These are phyloP conservation scores for Pachyramphus minor DNA, from an alignment of 2,113 vertebrate species.

Conservation along the genomic window DNA sequence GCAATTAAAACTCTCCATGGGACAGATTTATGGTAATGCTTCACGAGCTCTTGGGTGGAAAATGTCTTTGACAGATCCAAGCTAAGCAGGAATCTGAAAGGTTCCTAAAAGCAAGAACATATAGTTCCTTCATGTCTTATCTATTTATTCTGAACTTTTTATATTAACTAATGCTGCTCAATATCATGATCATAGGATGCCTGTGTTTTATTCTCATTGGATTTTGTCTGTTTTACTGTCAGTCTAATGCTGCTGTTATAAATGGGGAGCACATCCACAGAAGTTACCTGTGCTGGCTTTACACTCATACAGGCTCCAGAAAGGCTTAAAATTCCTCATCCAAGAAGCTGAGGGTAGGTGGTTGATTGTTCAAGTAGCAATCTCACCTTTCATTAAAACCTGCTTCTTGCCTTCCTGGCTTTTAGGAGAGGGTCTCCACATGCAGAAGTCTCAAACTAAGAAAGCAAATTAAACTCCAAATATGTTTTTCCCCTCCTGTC, in stretches of 20 bases:
- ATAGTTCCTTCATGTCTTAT: neutral
- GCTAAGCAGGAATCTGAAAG: neutral
- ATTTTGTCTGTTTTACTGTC: neutral
- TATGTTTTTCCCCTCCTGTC: neutral
- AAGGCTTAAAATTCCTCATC: neutral
- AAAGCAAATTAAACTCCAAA: neutral
- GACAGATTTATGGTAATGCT: constrained; percentile 32
- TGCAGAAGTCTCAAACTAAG: neutral
- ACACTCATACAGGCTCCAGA: neutral
- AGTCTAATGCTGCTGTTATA: neutral
- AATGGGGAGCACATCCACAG: neutral
- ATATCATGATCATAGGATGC: neutral
- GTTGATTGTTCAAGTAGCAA: neutral
- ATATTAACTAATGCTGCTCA: neutral
- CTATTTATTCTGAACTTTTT: neutral
- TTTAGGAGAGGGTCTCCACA: neutral
- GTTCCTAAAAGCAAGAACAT: neutral
- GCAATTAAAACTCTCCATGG: constrained; percentile 23
- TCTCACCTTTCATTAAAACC: neutral
- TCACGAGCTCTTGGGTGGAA: neutral
- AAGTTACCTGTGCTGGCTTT: neutral
- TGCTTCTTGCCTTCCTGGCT: neutral
- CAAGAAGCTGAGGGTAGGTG: neutral
- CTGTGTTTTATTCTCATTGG: neutral
- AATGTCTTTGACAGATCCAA: constrained; percentile 1